Base-by-base conservation (phyloP, 1,140 invertebrate species). In the Micrasema longulum region DNA sequence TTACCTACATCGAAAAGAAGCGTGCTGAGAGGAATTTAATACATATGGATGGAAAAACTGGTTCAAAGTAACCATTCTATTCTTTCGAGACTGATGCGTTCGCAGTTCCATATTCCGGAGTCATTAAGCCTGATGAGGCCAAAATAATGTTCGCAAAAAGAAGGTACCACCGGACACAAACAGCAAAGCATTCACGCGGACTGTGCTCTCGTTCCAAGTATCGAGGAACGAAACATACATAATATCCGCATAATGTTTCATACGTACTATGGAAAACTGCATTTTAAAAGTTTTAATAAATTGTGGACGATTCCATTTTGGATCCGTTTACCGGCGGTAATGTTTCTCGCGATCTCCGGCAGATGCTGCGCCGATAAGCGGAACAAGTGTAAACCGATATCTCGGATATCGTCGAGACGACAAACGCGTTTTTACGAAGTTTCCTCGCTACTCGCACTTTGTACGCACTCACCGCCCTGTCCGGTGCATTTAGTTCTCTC, bases 371-470 rank as follows among this genome's bases (percentile, higher is more conserved):
- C 52, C 31, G 71, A 72, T 72, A 72, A 72, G 64, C 20, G 23
- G 16, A 55, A 72, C 71, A 72, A 67, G 71, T 72, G 71, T 72
- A 67, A 72, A 48, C 22, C 64, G 70, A 72, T 72, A 66, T 72
- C 60, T 71, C 52, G 50, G 64, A 67, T 60, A 72, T 72, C 63
- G 68, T 69, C 47, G 63, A 50, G 45, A 62, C 53, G 68, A 62
- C 53, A 62, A 35, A 50, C 68, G 68, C 68, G 68, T 69, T 69
- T 69, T 69, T 69, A 50, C 53, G 23, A 31, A 38, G 12, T 2
- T 14, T 16, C 23, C 31, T 52, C 14, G n/a, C n/a, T n/a, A n/a
- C n/a, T n/a, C n/a, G 45, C 9, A 48, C 11, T 16, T 48, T 35
- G 53, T 35, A 35, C 53, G 50, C 50, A 57, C 7, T 16, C 36